Conservation (phyloP, 2,797 vertebrate species). For the Stomatorhinus walkeri region DNA sequence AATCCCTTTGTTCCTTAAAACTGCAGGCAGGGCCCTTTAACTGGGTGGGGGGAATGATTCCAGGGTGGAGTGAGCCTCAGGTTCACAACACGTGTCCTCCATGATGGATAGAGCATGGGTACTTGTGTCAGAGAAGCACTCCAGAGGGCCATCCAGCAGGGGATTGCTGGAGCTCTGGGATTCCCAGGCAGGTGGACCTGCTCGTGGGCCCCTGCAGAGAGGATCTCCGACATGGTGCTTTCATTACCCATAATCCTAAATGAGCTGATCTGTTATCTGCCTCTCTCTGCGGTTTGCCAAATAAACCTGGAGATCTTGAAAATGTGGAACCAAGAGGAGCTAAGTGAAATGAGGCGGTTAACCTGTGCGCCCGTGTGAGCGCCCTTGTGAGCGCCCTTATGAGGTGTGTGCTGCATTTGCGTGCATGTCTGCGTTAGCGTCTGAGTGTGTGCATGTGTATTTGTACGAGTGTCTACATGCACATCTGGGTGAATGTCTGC, state of each 20-base stretch:
- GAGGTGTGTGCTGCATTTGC: background rate
- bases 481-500: background rate
- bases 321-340: background rate
- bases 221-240: background rate
- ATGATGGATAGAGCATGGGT: background rate
- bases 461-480: background rate
- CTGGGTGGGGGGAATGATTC: background rate
- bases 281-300: background rate
- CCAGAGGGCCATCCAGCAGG: background rate
- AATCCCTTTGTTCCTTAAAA: background rate
- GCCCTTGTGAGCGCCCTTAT: background rate
- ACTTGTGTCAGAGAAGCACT: background rate
- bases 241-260: constrained; percentile 18
- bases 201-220: background rate
- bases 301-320: background rate
- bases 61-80: background rate
- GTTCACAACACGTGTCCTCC: background rate
- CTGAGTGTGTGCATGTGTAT: background rate
- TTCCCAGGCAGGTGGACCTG: background rate
- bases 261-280: constrained; percentile 19
- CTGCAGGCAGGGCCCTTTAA: background rate
- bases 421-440: background rate
- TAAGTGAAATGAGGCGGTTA: background rate
- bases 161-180: background rate
- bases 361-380: background rate